Evolutionary conservation across 2,888 invertebrate genomes (phyloP).

Genomic region (Acronicta psi): DNA sequence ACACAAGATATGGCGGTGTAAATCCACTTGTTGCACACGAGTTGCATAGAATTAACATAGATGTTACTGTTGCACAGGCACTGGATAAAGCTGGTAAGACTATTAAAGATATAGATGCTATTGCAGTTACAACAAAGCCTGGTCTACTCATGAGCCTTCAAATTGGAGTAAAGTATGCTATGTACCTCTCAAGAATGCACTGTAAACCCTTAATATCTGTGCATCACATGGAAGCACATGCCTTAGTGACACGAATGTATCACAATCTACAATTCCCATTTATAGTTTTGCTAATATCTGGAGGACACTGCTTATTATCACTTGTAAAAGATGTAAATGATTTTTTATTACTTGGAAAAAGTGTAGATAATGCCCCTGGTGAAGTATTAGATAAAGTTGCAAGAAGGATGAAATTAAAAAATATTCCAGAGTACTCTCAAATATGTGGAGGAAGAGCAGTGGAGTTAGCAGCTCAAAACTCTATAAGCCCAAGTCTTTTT

Average conservation of each 20-base stretch:
- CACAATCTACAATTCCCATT: slow-evolving; percentile 94
- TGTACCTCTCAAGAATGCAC: slow-evolving; percentile 90
- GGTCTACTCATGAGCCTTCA: slow-evolving; percentile 93
- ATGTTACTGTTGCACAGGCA: slow-evolving; percentile 91
- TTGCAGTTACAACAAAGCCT: slow-evolving; percentile 97
- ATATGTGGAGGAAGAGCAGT: slow-evolving; percentile 96
- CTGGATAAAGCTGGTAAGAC: slow-evolving; percentile 89
- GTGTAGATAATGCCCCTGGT: slow-evolving; percentile 96
- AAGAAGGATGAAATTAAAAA: slow-evolving; percentile 94
- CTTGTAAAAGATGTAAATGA: slow-evolving; percentile 92
- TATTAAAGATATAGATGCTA: slow-evolving; percentile 93
- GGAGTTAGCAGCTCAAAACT: slow-evolving; percentile 93
- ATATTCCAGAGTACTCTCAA: slow-evolving; percentile 92
- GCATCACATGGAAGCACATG: slow-evolving; percentile 99
- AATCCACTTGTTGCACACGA: slow-evolving; percentile 95
- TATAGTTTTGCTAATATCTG: slow-evolving; percentile 96
- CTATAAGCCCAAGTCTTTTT: slow-evolving; percentile 91
- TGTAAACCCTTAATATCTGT: slow-evolving; percentile 97
- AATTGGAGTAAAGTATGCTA: slow-evolving; percentile 95
- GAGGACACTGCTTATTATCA: slow-evolving; percentile 96
- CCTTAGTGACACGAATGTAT: slow-evolving; percentile 94
- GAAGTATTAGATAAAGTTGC: slow-evolving; percentile 98
- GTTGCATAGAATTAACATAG: slow-evolving; percentile 94
- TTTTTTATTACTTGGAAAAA: slow-evolving; percentile 94
- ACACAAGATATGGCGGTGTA: slow-evolving; percentile 94